Evolutionary conservation across 2,113 vertebrate species (phyloP).

Genomic region (Dermatemys mawii): DNA sequence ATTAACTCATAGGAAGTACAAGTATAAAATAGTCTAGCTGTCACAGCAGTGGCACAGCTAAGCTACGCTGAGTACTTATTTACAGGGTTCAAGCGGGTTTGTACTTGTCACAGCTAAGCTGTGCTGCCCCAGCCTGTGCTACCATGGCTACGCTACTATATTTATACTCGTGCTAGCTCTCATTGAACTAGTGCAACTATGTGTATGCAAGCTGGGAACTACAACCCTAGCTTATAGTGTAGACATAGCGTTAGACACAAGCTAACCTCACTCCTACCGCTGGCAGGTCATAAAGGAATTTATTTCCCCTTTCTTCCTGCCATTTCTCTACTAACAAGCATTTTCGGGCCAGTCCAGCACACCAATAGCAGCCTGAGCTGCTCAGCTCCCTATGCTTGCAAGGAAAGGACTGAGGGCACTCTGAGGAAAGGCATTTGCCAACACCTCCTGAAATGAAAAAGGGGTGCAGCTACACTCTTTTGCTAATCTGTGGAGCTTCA

Average conservation of each 20-base stretch:
- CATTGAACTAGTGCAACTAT: background rate
- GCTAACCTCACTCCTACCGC: background rate
- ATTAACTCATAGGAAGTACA: background rate
- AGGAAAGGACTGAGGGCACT: background rate
- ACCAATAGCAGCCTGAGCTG: background rate
- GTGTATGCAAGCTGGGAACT: background rate
- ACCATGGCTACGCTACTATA: background rate
- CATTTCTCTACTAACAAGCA: background rate
- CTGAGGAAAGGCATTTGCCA: background rate
- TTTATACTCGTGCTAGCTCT: background rate
- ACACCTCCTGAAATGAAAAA: background rate
- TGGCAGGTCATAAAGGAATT: background rate
- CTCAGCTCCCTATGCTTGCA: background rate
- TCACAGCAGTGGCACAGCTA: background rate
- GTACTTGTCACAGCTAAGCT: background rate
- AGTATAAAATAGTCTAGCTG: background rate
- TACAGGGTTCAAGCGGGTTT: background rate
- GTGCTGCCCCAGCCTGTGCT: background rate
- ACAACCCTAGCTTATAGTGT: too few species aligned
- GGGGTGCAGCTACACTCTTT: background rate
- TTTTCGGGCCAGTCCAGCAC: background rate
- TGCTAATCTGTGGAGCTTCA: background rate
- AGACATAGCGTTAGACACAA: background rate
- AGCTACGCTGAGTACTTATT: background rate
- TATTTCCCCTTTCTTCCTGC: background rate